Evolutionary conservation across 2,113 vertebrate genomes (phyloP).

Genomic region (Pedetes capensis): DNA sequence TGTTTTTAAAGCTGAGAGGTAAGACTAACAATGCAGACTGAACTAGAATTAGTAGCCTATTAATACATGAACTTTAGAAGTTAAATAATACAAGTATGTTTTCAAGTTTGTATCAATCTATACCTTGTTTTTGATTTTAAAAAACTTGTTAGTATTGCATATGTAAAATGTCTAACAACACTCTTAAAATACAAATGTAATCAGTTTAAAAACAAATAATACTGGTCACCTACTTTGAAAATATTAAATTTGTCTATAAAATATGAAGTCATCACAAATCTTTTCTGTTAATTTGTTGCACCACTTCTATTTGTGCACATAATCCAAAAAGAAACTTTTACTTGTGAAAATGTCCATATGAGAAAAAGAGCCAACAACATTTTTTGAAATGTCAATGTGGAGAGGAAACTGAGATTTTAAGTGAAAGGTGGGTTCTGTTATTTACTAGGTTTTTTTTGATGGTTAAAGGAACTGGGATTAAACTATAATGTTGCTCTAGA

Average conservation of each 20-base stretch:
- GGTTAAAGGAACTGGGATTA: neutral
- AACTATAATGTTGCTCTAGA: constrained; percentile 28
- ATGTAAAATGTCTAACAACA: constrained; percentile 9
- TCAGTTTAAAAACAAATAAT: constrained; percentile 6
- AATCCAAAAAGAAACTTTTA: neutral
- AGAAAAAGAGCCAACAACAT: neutral
- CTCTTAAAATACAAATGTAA: constrained; percentile 40
- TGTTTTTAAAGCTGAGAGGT: constrained; percentile 59
- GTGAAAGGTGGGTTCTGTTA: constrained; percentile 33
- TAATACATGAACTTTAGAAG: constrained; percentile 1
- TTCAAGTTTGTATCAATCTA: constrained; percentile 32
- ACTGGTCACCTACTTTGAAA: constrained; percentile 4
- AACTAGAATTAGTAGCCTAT: neutral
- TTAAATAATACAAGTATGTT: constrained; percentile 42
- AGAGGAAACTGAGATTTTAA: constrained; percentile 43
- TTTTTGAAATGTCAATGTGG: constrained; percentile 55
- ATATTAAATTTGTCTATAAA: constrained; percentile 18
- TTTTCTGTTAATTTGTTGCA: constrained; percentile 29
- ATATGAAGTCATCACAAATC: neutral
- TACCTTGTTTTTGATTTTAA: neutral
- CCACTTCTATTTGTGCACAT: neutral
- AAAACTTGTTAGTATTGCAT: neutral
- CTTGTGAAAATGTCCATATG: constrained; percentile 12
- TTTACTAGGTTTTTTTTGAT: neutral
- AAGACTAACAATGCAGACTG: neutral